phyloP scores from a whole-genome alignment of 2,113 vertebrate species.

The Ochotona curzoniae region DNA sequence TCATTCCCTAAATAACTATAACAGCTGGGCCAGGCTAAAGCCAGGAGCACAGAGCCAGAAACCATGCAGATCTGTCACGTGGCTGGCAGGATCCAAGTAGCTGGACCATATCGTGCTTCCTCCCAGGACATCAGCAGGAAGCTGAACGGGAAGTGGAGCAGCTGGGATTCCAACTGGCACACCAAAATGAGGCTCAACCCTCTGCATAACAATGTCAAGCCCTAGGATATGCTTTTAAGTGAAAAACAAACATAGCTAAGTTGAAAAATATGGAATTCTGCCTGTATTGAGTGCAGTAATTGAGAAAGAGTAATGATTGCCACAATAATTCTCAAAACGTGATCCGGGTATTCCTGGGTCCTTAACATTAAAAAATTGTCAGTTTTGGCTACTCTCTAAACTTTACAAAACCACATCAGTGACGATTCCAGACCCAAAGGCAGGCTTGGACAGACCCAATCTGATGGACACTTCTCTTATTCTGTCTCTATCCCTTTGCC shows the following conservation, averaged over 20 bases:
- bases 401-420: neutral
- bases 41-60: no score
- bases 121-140: no score
- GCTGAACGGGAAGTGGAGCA: no score
- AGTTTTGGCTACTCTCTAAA: slow-evolving; percentile 22
- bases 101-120: no score
- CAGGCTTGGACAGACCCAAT: neutral
- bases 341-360: neutral
- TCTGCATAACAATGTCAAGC: no score
- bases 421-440: slow-evolving; percentile 34
- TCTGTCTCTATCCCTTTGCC: neutral
- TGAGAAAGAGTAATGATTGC: neutral
- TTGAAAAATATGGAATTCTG: neutral
- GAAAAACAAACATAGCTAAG: neutral
- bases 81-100: no score
- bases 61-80: no score
- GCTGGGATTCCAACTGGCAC: no score
- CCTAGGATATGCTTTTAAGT: no score
- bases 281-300: neutral
- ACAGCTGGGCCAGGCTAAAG: no score
- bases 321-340: neutral
- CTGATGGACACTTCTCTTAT: slow-evolving; percentile 24
- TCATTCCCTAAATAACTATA: no score
- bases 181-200: no score
- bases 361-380: neutral